phyloP scores from a whole-genome alignment of 2,113 vertebrate genomes.

The Anhinga rufa region DNA sequence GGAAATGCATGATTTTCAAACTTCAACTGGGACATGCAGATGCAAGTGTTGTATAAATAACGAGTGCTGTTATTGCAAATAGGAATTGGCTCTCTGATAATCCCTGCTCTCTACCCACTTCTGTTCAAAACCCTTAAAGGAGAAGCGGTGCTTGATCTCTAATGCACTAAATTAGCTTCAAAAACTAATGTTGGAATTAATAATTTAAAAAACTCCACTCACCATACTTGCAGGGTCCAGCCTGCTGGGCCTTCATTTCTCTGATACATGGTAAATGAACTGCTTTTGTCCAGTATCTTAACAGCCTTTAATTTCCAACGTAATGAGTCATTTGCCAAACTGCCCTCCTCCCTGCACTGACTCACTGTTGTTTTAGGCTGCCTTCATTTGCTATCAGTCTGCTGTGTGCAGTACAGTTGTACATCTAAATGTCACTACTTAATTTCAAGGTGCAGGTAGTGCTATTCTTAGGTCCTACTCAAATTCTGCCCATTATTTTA shows the following conservation, averaged over 20 bases:
- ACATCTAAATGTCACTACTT: background rate
- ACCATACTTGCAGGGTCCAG: background rate
- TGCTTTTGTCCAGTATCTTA: background rate
- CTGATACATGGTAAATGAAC: background rate
- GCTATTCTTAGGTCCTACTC: background rate
- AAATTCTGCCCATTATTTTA: background rate
- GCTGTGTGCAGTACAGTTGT: background rate
- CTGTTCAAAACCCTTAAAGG: background rate
- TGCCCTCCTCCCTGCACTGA: conserved; percentile 35
- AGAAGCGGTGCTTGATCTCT: background rate
- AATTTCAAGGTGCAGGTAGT: background rate
- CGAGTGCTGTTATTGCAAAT: background rate
- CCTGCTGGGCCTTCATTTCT: background rate
- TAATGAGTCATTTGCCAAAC: background rate
- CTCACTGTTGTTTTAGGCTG: background rate
- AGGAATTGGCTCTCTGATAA: background rate
- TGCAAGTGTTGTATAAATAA: background rate
- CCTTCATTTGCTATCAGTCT: background rate
- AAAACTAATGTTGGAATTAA: background rate
- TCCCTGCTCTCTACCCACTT: background rate
- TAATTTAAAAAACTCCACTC: background rate
- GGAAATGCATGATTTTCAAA: background rate
- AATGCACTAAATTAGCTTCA: background rate
- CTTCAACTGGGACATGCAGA: accelerated
- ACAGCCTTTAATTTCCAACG: background rate